phyloP scores from a whole-genome alignment of 1,140 invertebrate species.

The Megathymus violae region DNA sequence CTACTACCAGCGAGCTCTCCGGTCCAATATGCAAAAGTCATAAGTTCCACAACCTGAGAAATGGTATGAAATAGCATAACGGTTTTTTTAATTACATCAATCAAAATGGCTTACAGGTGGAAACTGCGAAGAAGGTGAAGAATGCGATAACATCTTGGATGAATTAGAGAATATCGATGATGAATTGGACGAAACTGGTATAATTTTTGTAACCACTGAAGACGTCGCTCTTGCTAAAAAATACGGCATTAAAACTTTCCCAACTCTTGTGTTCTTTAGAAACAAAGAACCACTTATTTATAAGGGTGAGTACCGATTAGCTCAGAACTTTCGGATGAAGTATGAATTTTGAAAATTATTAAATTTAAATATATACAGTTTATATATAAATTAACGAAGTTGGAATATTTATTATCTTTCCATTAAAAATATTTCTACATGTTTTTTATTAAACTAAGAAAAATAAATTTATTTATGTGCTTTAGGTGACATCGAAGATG shows the following conservation, averaged over 20 bases:
- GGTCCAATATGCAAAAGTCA: too few relatives aligned
- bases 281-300: constrained; percentile 94
- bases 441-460: too few relatives aligned
- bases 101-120: constrained; percentile 90
- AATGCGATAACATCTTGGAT: constrained; percentile 95
- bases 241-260: constrained; percentile 92
- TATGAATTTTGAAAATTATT: too few relatives aligned
- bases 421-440: too few relatives aligned
- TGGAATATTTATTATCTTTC: too few relatives aligned
- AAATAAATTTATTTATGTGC: constrained; percentile 22
- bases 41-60: too few relatives aligned
- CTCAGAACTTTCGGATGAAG: too few relatives aligned
- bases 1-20: too few relatives aligned
- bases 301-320: constrained; percentile 76
- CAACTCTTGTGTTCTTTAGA: constrained; percentile 94
- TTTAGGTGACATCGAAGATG: constrained; percentile 93
- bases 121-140: constrained; percentile 93
- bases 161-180: constrained; percentile 96
- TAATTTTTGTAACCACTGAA: constrained; percentile 96
- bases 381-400: too few relatives aligned
- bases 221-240: constrained; percentile 92
- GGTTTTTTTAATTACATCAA: too few relatives aligned
- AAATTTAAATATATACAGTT: too few relatives aligned
- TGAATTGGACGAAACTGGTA: constrained; percentile 95
- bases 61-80: too few relatives aligned